Evolutionary conservation across 2,888 invertebrate genomes (phyloP), one percentile per base, ranked within the genome.

Genomic region (Agrotis puta): DNA sequence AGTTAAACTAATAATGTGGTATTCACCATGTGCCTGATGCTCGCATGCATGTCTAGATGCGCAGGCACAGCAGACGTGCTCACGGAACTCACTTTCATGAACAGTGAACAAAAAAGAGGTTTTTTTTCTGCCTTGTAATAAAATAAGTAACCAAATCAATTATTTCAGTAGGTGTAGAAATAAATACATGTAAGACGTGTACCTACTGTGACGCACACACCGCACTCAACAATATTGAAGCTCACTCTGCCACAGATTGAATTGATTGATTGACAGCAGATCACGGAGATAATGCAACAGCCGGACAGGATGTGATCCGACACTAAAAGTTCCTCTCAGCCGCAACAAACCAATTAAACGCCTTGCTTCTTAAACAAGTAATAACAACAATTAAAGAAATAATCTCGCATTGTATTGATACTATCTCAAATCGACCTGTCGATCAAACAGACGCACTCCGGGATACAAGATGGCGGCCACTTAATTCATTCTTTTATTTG

Each of bases 401-500:
- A 81, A 72, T 83, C 77, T 70, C 54, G 48, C 54, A 24, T 22
- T 47, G 72, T 64, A 63, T 75, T 59, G 76, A 70, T 79, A 58
- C 11, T 64, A 77, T 82, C 82, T 67, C 53, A 68, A 77, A 74
- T 74, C 74, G 68, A 80, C 69, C 50, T 72, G 71, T 71, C 79
- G 78, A 82, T 83, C 81, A 80, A 64, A 65, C 73, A 47, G 56
- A 27, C 54, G 69, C 57, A 27, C 51, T 50, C 13, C 63, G 45
- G 45, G 43, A 54, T 27, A 20, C 68, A 68, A 59, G 33, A 77
- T 64, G 73, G 78, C 69, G 69, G 69, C 64, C 81, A 84, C 83
- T 83, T 81, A 81, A 81, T 74, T 63, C 69, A 54, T 72, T 70
- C 69, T 62, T 83, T 79, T 82, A 75, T 83, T 83, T 83, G 82